A percentile compares a stretch with the other conserved stretches of the same genome.
These are phyloP conservation scores for Papilio aristodemus DNA, from an alignment of 1,140 invertebrate species.

Conservation along the genomic window DNA sequence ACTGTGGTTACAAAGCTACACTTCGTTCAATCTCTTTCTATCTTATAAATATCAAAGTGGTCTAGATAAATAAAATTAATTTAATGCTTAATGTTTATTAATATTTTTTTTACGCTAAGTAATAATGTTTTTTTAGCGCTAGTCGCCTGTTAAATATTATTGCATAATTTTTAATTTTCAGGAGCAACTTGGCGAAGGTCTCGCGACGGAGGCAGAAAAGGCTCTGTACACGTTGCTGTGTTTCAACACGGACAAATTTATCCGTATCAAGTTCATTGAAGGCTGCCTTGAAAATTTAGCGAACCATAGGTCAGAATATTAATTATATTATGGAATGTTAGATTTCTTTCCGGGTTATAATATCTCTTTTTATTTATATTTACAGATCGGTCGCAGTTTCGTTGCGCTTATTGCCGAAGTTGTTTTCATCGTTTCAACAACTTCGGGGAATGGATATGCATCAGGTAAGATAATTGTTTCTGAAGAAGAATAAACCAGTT, in stretches of 20 bases:
- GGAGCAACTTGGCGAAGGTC: slow-evolving; percentile 91
- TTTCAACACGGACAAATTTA: slow-evolving; percentile 92
- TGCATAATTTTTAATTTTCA: slow-evolving; percentile 58
- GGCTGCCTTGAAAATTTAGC: slow-evolving; percentile 95
- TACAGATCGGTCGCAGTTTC: slow-evolving; percentile 92
- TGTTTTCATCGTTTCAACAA: slow-evolving; percentile 95
- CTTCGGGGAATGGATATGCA: slow-evolving; percentile 91
- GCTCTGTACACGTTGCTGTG: slow-evolving; percentile 93
- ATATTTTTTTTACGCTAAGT: too few species aligned
- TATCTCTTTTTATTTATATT: slow-evolving; percentile 33
- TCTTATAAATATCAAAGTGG: too few species aligned
- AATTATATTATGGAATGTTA: slow-evolving; percentile 18
- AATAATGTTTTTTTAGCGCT: too few species aligned
- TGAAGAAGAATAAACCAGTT: too few species aligned
- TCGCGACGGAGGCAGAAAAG: slow-evolving; percentile 95
- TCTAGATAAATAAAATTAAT: too few species aligned
- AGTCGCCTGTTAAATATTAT: too few species aligned
- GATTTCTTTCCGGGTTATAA: too few species aligned
- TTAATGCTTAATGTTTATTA: too few species aligned
- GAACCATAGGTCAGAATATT: slow-evolving; percentile 84
- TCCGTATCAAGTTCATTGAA: slow-evolving; percentile 96
- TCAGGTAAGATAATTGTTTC: slow-evolving; percentile 69
- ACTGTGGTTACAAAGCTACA: too few species aligned
- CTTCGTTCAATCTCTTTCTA: too few species aligned
- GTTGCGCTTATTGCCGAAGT: slow-evolving; percentile 91